These are phyloP conservation scores for Himalopsyche anomala DNA, from an alignment of 2,888 invertebrate species.

Conservation along the genomic window DNA sequence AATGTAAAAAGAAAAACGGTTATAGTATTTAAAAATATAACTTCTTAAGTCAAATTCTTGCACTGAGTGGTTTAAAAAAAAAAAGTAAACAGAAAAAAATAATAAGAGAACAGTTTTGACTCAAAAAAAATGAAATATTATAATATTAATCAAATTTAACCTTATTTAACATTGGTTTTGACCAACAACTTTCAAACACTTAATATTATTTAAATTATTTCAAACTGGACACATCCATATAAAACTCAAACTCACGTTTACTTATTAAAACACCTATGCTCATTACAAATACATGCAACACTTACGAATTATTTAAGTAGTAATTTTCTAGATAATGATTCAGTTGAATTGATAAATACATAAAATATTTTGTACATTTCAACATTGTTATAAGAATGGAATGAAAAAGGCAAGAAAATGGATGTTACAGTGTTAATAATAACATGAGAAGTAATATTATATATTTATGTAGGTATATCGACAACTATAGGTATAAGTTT, in stretches of 20 bases:
- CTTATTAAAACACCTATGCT: not conserved
- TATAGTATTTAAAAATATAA: no score
- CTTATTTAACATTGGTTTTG: not conserved
- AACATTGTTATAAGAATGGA: slow-evolving; percentile 53
- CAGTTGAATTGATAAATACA: slow-evolving; percentile 38
- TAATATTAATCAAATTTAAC: no score
- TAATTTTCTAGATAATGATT: slow-evolving; percentile 9
- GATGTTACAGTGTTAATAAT: not conserved
- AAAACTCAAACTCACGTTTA: slow-evolving; percentile 22
- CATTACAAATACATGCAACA: slow-evolving; percentile 29
- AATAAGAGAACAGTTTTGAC: no score
- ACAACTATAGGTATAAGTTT: slow-evolving; percentile 37
- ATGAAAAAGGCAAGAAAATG: slow-evolving; percentile 48
- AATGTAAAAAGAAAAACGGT: no score
- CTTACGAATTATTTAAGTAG: slow-evolving; percentile 30
- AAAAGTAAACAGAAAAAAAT: no score
- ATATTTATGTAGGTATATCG: not conserved
- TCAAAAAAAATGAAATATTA: no score
- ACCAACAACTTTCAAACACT: not conserved
- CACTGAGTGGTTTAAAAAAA: no score
- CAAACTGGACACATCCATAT: not conserved
- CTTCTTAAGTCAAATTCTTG: no score
- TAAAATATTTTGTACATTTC: slow-evolving; percentile 53
- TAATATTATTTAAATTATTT: not conserved
- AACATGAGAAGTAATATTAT: not conserved